phyloP scores from a whole-genome alignment of 2,888 invertebrate species.

The Gisinianus flammeolus region DNA sequence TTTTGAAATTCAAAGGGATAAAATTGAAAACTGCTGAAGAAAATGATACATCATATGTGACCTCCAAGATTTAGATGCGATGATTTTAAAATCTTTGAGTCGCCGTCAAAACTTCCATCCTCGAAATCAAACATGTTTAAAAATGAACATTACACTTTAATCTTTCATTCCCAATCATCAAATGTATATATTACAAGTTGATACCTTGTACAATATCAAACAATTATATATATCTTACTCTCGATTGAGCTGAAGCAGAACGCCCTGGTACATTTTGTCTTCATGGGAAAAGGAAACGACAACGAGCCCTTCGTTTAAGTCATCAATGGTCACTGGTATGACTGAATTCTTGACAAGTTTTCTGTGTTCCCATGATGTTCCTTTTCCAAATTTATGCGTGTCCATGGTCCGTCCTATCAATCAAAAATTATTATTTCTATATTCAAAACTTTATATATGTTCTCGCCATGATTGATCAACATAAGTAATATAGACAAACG shows the following conservation, averaged over 20 bases:
- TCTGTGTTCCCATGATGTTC: not conserved
- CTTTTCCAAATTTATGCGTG: conserved; percentile 11
- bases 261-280: conserved; percentile 56
- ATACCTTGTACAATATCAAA: not conserved
- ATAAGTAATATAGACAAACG: not conserved
- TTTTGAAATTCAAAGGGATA: not conserved
- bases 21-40: not conserved
- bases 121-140: not conserved
- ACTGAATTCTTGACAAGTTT: conserved; percentile 49
- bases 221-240: conserved; percentile 52
- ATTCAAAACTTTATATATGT: not conserved
- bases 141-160: not conserved
- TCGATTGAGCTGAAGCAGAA: conserved; percentile 57
- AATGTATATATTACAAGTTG: too few species aligned
- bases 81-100: not conserved
- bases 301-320: conserved; percentile 53
- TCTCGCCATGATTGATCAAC: conserved; percentile 5
- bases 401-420: conserved; percentile 28
- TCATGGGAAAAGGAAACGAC: conserved; percentile 54
- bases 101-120: not conserved
- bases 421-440: not conserved
- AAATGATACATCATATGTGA: not conserved
- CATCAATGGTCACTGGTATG: conserved; percentile 54
- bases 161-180: not conserved
- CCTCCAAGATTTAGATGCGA: not conserved